A percentile compares a stretch with the other conserved stretches of the same genome.
phyloP scores from a whole-genome alignment of 2,888 invertebrate species.

The Cheilosia impressa region DNA sequence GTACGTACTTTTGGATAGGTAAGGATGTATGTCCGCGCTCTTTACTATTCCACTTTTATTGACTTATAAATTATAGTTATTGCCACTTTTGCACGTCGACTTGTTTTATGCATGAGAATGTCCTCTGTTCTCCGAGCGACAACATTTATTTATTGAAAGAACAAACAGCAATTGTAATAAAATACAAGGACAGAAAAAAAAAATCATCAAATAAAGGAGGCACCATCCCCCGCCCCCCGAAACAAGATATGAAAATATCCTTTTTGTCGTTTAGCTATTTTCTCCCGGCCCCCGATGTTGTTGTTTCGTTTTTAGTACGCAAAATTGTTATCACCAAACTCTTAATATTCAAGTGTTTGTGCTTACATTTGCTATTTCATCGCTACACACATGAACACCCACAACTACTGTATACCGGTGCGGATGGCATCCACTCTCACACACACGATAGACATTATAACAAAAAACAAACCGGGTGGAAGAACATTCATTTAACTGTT shows the following conservation, averaged over 20 bases:
- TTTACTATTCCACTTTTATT: slow-evolving; percentile 51
- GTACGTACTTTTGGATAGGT: background rate
- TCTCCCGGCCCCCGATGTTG: slow-evolving; percentile 24
- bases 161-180: slow-evolving; percentile 67
- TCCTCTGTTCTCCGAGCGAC: slow-evolving; percentile 43
- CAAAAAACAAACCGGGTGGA: slow-evolving; percentile 71
- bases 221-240: background rate
- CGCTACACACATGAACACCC: slow-evolving; percentile 45
- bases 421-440: background rate
- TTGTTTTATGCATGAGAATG: slow-evolving; percentile 71
- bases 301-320: slow-evolving; percentile 58
- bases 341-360: slow-evolving; percentile 69
- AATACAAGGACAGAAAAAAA: slow-evolving; percentile 21
- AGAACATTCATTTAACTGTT: slow-evolving; percentile 72
- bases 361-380: slow-evolving; percentile 73
- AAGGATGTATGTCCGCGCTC: slow-evolving; percentile 36
- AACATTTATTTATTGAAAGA: slow-evolving; percentile 66
- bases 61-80: slow-evolving; percentile 72
- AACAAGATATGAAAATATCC: slow-evolving; percentile 53
- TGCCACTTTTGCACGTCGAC: slow-evolving; percentile 69
- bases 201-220: slow-evolving; percentile 35
- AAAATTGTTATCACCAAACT: slow-evolving; percentile 69
- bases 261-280: slow-evolving; percentile 48
- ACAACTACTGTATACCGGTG: slow-evolving; percentile 31
- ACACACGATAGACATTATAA: slow-evolving; percentile 61